Conservation (phyloP, 2,888 invertebrate genomes). For the Eupithecia inturbata region DNA sequence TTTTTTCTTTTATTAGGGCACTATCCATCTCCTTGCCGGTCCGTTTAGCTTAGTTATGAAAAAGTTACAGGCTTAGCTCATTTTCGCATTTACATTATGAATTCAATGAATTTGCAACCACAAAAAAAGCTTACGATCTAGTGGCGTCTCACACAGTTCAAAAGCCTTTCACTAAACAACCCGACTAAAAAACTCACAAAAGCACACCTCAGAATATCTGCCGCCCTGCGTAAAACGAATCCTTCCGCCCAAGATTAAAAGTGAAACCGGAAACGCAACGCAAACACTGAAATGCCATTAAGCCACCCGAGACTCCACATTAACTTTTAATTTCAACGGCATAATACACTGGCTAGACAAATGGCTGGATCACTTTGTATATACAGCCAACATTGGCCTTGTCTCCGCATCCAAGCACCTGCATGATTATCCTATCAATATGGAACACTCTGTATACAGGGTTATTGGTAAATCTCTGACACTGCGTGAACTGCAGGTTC, state of each 20-base stretch:
- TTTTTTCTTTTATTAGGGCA: too few species aligned
- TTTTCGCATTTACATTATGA: not conserved
- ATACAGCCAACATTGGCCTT: not conserved
- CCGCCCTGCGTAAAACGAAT: slow-evolving; percentile 52
- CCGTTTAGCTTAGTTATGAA: not conserved
- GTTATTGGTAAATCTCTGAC: too few species aligned
- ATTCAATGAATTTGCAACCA: not conserved
- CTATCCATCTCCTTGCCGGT: too few species aligned
- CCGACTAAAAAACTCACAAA: slow-evolving; percentile 21
- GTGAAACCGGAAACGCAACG: slow-evolving; percentile 68
- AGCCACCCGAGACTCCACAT: slow-evolving; percentile 57
- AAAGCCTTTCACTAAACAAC: not conserved
- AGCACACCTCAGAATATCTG: slow-evolving; percentile 39
- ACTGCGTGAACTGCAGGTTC: too few species aligned
- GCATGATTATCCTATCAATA: not conserved
- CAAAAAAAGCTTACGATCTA: too few species aligned
- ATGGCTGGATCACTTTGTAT: slow-evolving; percentile 32
- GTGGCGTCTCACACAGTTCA: not conserved
- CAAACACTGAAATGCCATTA: slow-evolving; percentile 79
- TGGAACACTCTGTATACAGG: not conserved
- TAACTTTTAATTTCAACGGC: slow-evolving; percentile 69
- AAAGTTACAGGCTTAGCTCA: not conserved
- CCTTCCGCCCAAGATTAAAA: slow-evolving; percentile 62
- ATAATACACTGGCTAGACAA: slow-evolving; percentile 48
- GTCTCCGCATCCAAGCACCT: not conserved